Evolutionary conservation across 2,797 vertebrate species (phyloP).

Genomic region (Sebastes wilsoni): DNA sequence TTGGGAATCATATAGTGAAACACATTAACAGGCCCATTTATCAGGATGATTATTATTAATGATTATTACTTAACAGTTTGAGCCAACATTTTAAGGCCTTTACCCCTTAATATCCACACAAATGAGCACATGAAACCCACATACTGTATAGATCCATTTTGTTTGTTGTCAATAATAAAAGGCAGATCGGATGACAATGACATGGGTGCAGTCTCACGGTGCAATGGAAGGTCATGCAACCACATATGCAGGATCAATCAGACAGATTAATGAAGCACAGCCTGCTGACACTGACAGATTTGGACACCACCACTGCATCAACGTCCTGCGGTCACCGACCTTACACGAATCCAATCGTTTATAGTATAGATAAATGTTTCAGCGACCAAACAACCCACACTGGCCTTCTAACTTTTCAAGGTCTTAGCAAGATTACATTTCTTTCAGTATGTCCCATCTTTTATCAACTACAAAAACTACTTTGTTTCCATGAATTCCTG

Average conservation of each 20-base stretch:
- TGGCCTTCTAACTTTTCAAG: not conserved
- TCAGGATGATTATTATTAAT: not conserved
- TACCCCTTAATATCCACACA: not conserved
- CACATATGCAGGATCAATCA: conserved; percentile 53
- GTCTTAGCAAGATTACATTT: not conserved
- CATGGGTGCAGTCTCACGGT: conserved; percentile 16
- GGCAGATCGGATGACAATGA: conserved; percentile 25
- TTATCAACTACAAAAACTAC: not conserved
- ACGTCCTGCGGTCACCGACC: not conserved
- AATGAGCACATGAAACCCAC: not conserved
- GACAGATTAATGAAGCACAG: conserved; percentile 50
- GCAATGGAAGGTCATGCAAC: conserved; percentile 46
- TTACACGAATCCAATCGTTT: not conserved
- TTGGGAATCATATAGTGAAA: not conserved
- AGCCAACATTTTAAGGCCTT: not conserved
- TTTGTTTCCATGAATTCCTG: not conserved
- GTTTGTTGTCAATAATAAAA: conserved; percentile 18
- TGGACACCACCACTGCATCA: conserved; percentile 27
- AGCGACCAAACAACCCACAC: not conserved
- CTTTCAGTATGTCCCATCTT: not conserved
- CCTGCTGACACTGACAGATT: conserved; percentile 49
- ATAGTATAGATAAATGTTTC: not conserved
- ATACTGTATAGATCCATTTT: not conserved
- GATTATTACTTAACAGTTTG: not conserved
- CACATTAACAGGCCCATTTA: not conserved